phyloP scores from a whole-genome alignment of 2,797 vertebrate species.

The Yasuhikotakia modesta region DNA sequence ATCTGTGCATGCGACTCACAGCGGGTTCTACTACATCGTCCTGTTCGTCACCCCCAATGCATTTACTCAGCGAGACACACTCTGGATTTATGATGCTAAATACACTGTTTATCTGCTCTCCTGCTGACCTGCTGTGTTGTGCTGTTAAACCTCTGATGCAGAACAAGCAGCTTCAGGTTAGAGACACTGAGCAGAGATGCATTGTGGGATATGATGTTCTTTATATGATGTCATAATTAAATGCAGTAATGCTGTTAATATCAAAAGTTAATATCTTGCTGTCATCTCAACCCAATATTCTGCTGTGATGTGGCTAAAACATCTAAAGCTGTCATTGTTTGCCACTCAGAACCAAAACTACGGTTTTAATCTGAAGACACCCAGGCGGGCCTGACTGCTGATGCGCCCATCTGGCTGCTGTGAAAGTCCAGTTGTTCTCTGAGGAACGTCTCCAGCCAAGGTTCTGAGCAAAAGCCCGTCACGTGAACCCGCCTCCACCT shows the following conservation, averaged over 20 bases:
- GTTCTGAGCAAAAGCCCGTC: background rate
- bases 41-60: conserved; percentile 69
- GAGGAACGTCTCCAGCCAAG: background rate
- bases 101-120: conserved; percentile 36
- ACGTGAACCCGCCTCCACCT: background rate
- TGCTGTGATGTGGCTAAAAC: background rate
- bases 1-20: conserved; percentile 16
- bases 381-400: conserved; percentile 5
- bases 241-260: background rate
- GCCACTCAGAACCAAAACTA: background rate
- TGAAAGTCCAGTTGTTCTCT: conserved; percentile 5
- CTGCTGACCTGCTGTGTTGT: background rate
- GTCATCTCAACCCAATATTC: background rate
- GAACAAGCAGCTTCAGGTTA: conserved; percentile 4
- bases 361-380: background rate
- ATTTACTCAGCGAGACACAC: conserved; percentile 67
- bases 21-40: conserved; percentile 66
- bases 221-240: background rate
- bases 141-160: conserved; percentile 22
- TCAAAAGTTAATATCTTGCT: background rate
- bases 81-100: conserved; percentile 40
- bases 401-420: conserved; percentile 20
- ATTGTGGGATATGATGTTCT: conserved; percentile 4
- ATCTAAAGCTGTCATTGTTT: background rate
- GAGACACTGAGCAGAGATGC: conserved; percentile 2